Evolutionary conservation across 2,113 vertebrate species (phyloP).

Genomic region (Raja brachyura): DNA sequence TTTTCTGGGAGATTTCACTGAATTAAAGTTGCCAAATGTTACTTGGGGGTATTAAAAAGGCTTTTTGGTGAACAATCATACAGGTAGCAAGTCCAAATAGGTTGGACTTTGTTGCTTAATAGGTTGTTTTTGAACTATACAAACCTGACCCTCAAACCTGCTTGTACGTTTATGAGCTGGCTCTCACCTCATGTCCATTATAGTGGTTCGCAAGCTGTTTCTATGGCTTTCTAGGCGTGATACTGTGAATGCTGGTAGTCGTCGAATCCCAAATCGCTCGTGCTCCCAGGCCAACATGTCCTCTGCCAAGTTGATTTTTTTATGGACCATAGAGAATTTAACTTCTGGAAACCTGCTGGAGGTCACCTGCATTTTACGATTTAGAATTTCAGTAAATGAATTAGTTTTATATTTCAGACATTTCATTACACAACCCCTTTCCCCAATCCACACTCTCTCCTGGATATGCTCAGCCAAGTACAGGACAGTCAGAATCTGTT

Average conservation of each 20-base stretch:
- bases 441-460: background rate
- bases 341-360: constrained; percentile 77
- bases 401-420: background rate
- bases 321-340: constrained; percentile 96
- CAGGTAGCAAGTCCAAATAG: background rate
- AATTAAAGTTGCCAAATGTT: background rate
- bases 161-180: no score
- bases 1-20: background rate
- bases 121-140: background rate
- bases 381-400: background rate
- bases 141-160: background rate
- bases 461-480: background rate
- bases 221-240: constrained; percentile 89
- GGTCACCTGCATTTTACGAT: constrained; percentile 60
- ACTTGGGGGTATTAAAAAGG: background rate
- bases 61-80: background rate
- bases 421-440: background rate
- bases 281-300: constrained; percentile 97
- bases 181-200: constrained; percentile 91
- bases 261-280: constrained; percentile 91
- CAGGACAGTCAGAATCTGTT: no score
- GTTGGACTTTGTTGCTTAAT: background rate
- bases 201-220: constrained; percentile 79
- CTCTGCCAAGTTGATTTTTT: constrained; percentile 96
- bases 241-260: constrained; percentile 86